These are phyloP conservation scores for Chymomyza costata DNA, from an alignment of 1,140 invertebrate species.

Conservation along the genomic window DNA sequence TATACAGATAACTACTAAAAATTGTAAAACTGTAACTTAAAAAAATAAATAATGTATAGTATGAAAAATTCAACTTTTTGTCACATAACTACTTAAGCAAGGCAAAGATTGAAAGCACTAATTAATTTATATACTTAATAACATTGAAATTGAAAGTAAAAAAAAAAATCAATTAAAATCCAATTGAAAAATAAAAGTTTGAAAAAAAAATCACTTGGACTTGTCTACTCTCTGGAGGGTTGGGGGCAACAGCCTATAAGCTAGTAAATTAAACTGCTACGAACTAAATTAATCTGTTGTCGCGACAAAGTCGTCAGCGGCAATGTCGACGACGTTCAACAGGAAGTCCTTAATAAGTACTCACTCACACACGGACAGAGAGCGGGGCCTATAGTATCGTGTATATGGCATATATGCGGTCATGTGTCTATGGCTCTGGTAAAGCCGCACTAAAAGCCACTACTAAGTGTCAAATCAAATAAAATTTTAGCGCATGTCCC, in stretches of 20 bases:
- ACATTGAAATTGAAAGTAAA: constrained; percentile 19
- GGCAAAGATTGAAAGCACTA: constrained; percentile 62
- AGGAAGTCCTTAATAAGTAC: constrained; percentile 68
- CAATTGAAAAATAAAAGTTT: constrained; percentile 57
- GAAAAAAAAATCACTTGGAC: neutral
- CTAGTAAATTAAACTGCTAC: constrained; percentile 71
- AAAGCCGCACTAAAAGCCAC: constrained; percentile 37
- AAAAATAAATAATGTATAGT: too few species aligned
- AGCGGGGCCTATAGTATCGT: neutral
- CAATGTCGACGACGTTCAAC: constrained; percentile 32
- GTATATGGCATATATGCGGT: too few species aligned
- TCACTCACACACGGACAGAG: constrained; percentile 2
- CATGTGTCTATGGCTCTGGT: too few species aligned
- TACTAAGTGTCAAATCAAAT: constrained; percentile 66
- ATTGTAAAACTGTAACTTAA: too few species aligned
- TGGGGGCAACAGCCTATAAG: too few species aligned
- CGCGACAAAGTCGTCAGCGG: constrained; percentile 56
- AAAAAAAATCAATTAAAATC: constrained; percentile 39
- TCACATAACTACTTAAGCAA: constrained; percentile 56
- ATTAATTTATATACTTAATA: constrained; percentile 59
- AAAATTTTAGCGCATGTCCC: constrained; percentile 59
- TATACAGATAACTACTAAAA: too few species aligned
- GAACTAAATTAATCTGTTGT: constrained; percentile 70
- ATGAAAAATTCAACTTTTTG: constrained; percentile 40
- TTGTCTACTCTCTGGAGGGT: too few species aligned